Percentiles rank a stretch among this genome's conserved stretches.
Conservation (phyloP, 2,113 vertebrate genomes). For the Laterallus jamaicensis region DNA sequence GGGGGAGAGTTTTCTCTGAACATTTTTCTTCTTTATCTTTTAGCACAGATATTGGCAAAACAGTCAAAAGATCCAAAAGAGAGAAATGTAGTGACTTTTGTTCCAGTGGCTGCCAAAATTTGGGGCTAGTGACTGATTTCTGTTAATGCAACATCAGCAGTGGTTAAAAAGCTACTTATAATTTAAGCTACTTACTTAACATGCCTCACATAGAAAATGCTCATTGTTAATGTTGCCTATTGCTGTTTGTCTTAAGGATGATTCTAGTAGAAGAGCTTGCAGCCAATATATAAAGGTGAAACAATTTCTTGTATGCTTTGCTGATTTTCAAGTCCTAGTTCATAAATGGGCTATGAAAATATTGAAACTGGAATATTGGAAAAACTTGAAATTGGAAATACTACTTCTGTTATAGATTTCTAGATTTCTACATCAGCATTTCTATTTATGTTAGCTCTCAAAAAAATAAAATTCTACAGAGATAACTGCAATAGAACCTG, state of each 20-base stretch:
- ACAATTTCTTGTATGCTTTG: not conserved
- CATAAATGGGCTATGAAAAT: not conserved
- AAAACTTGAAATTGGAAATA: not conserved
- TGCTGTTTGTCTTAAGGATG: not conserved
- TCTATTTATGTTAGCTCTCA: not conserved
- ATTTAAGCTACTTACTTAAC: not conserved
- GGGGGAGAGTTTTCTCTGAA: not conserved
- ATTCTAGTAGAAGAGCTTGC: not conserved
- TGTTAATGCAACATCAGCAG: not conserved
- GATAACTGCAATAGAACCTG: not conserved
- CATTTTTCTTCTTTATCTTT: not conserved
- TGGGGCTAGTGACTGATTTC: not conserved
- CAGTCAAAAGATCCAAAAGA: not conserved
- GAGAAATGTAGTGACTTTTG: not conserved
- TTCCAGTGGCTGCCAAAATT: not conserved
- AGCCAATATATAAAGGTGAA: not conserved
- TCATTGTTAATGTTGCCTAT: accelerated
- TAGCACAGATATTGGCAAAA: not conserved
- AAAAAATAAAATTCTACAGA: not conserved
- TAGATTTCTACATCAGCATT: not conserved
- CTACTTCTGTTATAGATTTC: not conserved
- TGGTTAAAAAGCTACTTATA: not conserved
- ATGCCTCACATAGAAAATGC: not conserved
- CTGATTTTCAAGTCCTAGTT: not conserved
- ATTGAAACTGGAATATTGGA: no score